Evolutionary conservation across 2,888 invertebrate genomes (phyloP).

Genomic region (Lasioglossum morio): DNA sequence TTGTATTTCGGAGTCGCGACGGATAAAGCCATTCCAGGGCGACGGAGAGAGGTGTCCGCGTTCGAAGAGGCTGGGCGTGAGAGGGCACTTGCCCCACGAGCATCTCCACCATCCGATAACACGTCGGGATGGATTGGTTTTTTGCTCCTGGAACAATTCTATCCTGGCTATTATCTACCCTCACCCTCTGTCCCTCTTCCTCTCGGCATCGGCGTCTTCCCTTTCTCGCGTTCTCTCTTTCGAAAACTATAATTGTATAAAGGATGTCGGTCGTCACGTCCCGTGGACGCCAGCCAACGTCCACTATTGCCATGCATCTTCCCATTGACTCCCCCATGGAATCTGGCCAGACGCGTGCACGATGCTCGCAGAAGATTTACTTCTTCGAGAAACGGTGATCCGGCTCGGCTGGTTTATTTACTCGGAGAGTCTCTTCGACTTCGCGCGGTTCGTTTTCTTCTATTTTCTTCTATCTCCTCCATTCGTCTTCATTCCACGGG

Average conservation of each 20-base stretch:
- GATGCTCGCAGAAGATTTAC: conserved; percentile 51
- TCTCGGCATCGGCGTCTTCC: conserved; percentile 14
- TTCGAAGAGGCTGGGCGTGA: conserved; percentile 32
- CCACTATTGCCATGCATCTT: conserved; percentile 64
- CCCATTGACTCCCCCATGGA: conserved; percentile 54
- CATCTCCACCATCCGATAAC: conserved; percentile 80
- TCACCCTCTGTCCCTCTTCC: conserved; percentile 52
- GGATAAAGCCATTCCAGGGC: conserved; percentile 67
- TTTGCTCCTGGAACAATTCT: conserved; percentile 80
- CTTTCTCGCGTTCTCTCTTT: conserved; percentile 39
- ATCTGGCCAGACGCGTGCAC: conserved; percentile 45
- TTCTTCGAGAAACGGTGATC: not conserved
- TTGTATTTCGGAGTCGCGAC: conserved; percentile 22
- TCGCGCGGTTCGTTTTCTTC: not conserved
- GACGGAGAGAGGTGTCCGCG: conserved; percentile 62
- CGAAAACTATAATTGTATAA: conserved; percentile 82
- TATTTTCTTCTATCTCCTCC: not conserved
- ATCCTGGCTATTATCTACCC: conserved; percentile 79
- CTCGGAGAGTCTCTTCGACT: not conserved
- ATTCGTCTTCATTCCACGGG: not conserved
- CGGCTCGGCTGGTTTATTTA: not conserved
- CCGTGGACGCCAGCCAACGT: conserved; percentile 61
- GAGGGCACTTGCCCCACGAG: conserved; percentile 60
- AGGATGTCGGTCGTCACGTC: conserved; percentile 72
- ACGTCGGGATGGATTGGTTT: conserved; percentile 80